Evolutionary conservation across 1,140 invertebrate species (phyloP).

Genomic region (Pantala flavescens): DNA sequence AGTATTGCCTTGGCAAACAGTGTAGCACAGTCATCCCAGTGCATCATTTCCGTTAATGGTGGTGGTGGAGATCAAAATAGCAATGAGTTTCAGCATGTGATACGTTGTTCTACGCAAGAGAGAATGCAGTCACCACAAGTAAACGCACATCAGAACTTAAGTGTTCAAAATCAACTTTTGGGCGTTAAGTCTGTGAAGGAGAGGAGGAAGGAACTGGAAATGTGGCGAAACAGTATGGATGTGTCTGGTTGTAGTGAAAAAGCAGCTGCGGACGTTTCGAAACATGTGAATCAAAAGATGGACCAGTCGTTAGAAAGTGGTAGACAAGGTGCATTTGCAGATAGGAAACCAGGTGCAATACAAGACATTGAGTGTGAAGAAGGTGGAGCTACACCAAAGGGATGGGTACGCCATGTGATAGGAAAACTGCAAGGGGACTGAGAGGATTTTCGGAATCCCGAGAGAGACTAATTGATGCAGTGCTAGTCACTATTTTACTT

Average conservation of each 20-base stretch:
- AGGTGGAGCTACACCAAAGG: constrained; percentile 28
- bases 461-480: neutral
- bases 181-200: constrained; percentile 26
- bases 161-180: neutral
- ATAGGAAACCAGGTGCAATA: too few relatives aligned
- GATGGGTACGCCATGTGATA: constrained; percentile 42
- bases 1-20: constrained; percentile 10
- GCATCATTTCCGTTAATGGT: too few relatives aligned
- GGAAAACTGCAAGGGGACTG: constrained; percentile 36
- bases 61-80: too few relatives aligned
- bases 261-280: neutral
- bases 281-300: neutral
- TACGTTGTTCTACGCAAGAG: too few relatives aligned
- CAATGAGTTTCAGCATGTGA: too few relatives aligned
- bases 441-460: neutral
- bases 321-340: too few relatives aligned
- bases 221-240: constrained; percentile 23
- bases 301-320: too few relatives aligned
- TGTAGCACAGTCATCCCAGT: neutral
- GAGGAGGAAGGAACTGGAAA: constrained; percentile 28
- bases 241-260: neutral
- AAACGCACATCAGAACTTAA: neutral
- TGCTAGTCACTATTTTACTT: neutral
- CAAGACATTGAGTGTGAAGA: neutral
- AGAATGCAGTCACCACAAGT: neutral